phyloP scores from a whole-genome alignment of 1,140 invertebrate genomes.

The Drosophila equinoxialis region DNA sequence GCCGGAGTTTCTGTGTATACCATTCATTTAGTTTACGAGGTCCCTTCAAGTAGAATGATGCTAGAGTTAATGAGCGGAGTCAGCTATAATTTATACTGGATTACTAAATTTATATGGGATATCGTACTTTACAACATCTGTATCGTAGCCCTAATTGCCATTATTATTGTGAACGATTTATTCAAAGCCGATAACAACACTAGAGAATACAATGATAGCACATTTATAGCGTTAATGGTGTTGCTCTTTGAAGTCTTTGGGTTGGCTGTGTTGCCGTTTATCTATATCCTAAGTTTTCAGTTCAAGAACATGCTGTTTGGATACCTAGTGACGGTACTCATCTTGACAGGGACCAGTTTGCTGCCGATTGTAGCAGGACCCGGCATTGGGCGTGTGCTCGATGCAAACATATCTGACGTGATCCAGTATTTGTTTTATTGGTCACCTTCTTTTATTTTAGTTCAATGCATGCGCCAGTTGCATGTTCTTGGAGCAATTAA shows the following conservation, averaged over 20 bases:
- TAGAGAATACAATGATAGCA: neutral
- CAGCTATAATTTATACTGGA: neutral
- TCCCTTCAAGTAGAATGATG: neutral
- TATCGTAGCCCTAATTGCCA: neutral
- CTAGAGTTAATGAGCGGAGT: conserved; percentile 8
- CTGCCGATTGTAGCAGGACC: neutral
- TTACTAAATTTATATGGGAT: conserved; percentile 3
- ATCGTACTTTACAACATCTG: neutral
- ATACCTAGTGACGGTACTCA: conserved; percentile 3
- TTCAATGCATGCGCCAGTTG: neutral
- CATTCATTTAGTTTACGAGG: neutral
- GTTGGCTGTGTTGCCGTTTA: conserved; percentile 18
- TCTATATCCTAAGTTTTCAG: neutral
- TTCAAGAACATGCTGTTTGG: neutral
- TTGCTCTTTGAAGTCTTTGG: conserved; percentile 12
- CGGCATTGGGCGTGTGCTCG: neutral
- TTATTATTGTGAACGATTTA: neutral
- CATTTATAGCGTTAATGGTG: neutral
- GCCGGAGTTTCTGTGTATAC: neutral
- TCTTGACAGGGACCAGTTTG: conserved; percentile 12
- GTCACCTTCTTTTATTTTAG: conserved; percentile 11
- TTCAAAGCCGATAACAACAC: neutral
- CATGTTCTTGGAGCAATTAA: neutral
- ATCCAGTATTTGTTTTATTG: neutral
- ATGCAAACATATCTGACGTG: neutral